A percentile compares a stretch with the other conserved stretches of the same genome.
phyloP scores from a whole-genome alignment of 2,888 invertebrate genomes.

The Rhorus exstirpatorius region DNA sequence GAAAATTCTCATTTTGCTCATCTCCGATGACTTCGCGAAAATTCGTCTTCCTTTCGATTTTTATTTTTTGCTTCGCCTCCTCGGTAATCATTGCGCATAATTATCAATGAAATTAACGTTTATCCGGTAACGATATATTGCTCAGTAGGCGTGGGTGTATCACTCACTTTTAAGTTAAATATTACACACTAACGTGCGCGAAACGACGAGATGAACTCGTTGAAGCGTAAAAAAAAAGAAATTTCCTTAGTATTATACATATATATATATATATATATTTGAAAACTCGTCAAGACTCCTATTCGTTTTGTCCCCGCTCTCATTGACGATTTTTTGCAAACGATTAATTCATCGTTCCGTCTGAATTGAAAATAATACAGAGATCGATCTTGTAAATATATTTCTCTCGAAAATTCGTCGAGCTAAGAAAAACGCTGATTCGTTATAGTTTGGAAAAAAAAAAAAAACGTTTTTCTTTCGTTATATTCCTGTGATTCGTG shows the following conservation, averaged over 20 bases:
- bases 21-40: slow-evolving; percentile 51
- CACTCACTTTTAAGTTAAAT: slow-evolving; percentile 66
- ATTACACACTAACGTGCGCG: neutral
- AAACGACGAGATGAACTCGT: slow-evolving; percentile 37
- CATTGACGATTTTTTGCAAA: slow-evolving; percentile 53
- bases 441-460: slow-evolving; percentile 31
- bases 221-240: slow-evolving; percentile 53
- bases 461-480: slow-evolving; percentile 49
- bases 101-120: slow-evolving; percentile 52
- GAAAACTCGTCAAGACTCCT: neutral
- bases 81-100: slow-evolving; percentile 42
- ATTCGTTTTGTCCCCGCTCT: slow-evolving; percentile 54
- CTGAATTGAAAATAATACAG: slow-evolving; percentile 6
- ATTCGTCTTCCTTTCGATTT: slow-evolving; percentile 67
- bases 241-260: no score
- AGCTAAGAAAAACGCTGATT: slow-evolving; percentile 1
- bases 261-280: slow-evolving; percentile 61
- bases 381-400: slow-evolving; percentile 47
- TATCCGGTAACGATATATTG: slow-evolving; percentile 67
- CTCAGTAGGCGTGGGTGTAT: slow-evolving; percentile 70
- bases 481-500: slow-evolving; percentile 66
- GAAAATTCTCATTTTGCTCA: neutral
- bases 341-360: neutral
- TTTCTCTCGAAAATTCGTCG: slow-evolving; percentile 4
- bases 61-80: slow-evolving; percentile 34